Base-by-base conservation (phyloP, 2,888 invertebrate species). In the Eudemis profundana region DNA sequence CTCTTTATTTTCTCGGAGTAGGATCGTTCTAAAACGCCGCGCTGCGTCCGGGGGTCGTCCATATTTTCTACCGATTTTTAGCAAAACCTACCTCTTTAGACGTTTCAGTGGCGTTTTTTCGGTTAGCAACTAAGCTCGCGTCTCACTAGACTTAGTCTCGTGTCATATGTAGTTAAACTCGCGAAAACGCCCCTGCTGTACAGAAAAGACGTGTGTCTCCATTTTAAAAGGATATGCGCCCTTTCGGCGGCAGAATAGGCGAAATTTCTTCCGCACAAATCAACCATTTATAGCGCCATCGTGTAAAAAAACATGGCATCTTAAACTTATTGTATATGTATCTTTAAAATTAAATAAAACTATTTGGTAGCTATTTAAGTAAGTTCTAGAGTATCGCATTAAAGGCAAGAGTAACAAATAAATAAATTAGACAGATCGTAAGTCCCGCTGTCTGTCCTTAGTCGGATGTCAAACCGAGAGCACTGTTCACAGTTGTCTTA, bases 331-430 rank as follows among this genome's bases (percentile, higher is more conserved):
- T 85, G 84, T 84, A 84, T 80, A 86, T 86, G 83, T 87, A 88
- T 85, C 82, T 87, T 85, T 78, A 83, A 78, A 79, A 82, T 70
- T 76, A 57, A 64, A 57, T 77, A 81, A 82, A 83, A 82, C 83
- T 86, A 87, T 85, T 87, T 84, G 87, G 87, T 87, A 89, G 87
- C 83, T 87, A 87, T 83, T 77, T 86, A 87, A 84, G 82, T 87
- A 87, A 87, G 84, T 79, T 81, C 69, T 84, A 86, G 85, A 74
- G 78, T 86, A 85, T 81, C 72, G 81, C 82, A 78, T n/a, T 76
- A 73, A 63, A 78, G 75, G 78, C 81, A 81, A 79, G 78, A 78
- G 76, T 78, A 78, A 79, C 78, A 75, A 77, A 73, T 72, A 69
- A 69, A 73, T 74, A 71, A 69, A 59, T 81, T 86, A 84, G 85